Conservation (phyloP, 1,140 invertebrate genomes). For the Drosophila quadrilineata region DNA sequence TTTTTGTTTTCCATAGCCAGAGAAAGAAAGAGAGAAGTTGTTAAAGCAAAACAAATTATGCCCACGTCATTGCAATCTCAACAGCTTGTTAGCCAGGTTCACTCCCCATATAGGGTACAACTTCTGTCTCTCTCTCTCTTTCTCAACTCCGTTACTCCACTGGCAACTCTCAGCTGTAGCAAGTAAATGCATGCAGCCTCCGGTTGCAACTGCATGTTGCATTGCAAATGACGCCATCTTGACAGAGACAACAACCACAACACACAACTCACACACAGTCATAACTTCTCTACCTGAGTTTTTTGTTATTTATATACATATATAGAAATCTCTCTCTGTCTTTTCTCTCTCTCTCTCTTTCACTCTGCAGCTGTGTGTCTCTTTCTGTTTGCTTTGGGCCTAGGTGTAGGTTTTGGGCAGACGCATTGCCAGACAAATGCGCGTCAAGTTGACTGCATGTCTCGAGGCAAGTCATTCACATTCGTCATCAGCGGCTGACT, state of each 20-base stretch:
- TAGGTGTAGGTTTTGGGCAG: conserved; percentile 49
- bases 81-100: conserved; percentile 62
- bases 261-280: conserved; percentile 13
- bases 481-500: conserved; percentile 59
- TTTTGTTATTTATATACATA: conserved; percentile 26
- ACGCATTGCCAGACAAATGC: conserved; percentile 78
- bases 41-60: conserved; percentile 76
- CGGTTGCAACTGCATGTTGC: conserved; percentile 30
- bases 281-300: conserved; percentile 42
- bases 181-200: background rate
- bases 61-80: conserved; percentile 75
- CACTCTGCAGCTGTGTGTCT: background rate
- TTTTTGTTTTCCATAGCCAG: no score
- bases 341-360: no score
- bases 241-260: conserved; percentile 48
- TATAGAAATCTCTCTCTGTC: conserved; percentile 9
- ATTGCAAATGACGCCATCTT: conserved; percentile 73
- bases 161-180: no score
- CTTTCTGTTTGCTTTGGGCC: conserved; percentile 3
- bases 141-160: no score
- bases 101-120: no score
- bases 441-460: conserved; percentile 79
- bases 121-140: no score
- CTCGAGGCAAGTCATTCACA: conserved; percentile 78
- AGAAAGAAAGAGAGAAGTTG: conserved; percentile 27